Percentiles rank a stretch among this genome's conserved stretches.
Evolutionary conservation across 2,113 vertebrate genomes (phyloP).

Genomic region (Nothobranchius kuhntae): DNA sequence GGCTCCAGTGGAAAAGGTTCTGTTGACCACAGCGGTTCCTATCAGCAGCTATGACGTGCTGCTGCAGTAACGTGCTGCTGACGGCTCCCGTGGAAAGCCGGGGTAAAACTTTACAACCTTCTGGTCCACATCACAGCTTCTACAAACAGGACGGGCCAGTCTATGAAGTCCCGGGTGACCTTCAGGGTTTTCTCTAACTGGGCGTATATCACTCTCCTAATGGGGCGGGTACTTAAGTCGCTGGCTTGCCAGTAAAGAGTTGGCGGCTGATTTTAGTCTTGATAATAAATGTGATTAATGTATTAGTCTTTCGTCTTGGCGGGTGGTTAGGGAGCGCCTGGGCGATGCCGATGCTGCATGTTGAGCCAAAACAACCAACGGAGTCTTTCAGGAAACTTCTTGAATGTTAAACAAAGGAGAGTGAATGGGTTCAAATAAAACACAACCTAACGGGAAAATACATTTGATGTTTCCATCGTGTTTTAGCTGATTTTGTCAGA

Average conservation of each 20-base stretch:
- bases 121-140: not conserved
- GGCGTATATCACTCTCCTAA: constrained; percentile 13
- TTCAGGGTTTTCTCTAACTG: constrained; percentile 8
- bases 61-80: too few relatives aligned
- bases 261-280: constrained; percentile 17
- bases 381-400: not conserved
- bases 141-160: constrained; percentile 2
- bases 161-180: constrained; percentile 19
- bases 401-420: not conserved
- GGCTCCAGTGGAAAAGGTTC: too few relatives aligned
- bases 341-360: not conserved
- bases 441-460: not conserved
- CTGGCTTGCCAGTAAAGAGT: constrained; percentile 9
- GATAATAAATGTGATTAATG: constrained; percentile 41
- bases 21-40: too few relatives aligned
- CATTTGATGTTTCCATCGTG: not conserved
- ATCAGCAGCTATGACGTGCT: too few relatives aligned
- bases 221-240: not conserved
- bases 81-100: too few relatives aligned
- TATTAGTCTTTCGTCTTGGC: constrained; percentile 6
- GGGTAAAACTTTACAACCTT: not conserved
- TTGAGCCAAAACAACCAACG: constrained; percentile 1
- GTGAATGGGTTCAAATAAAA: not conserved
- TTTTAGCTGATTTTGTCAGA: not conserved
- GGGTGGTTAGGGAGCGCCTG: constrained; percentile 2